Percentiles rank a stretch among this genome's conserved stretches.
These are phyloP conservation scores for Netelia melanura DNA, from an alignment of 2,888 invertebrate genomes.

Conservation along the genomic window DNA sequence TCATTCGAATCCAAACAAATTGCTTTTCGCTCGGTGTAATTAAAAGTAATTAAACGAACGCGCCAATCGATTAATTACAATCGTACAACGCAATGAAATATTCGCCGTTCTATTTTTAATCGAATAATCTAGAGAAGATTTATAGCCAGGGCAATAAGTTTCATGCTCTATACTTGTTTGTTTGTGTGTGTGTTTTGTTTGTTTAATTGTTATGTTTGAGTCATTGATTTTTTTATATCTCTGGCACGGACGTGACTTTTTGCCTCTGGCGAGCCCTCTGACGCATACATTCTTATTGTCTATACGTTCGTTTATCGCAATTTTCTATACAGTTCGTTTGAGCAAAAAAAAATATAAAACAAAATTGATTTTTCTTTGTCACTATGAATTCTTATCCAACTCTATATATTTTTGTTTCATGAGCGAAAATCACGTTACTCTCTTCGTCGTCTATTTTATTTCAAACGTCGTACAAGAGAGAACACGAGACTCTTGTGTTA, in stretches of 20 bases:
- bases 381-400: neutral
- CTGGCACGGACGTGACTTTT: neutral
- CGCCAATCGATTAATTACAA: too few relatives aligned
- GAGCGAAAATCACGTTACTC: neutral
- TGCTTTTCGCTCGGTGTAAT: too few relatives aligned
- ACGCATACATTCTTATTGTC: neutral
- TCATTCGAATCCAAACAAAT: too few relatives aligned
- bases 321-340: neutral
- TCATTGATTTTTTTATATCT: slow-evolving; percentile 16
- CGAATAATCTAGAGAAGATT: too few relatives aligned
- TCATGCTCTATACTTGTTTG: slow-evolving; percentile 13
- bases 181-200: neutral
- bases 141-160: neutral
- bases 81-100: too few relatives aligned
- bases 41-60: too few relatives aligned
- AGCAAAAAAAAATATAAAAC: neutral
- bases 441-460: slow-evolving; percentile 38
- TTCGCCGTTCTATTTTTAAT: too few relatives aligned
- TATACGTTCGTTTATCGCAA: neutral
- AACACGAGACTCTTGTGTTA: neutral
- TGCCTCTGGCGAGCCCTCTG: neutral
- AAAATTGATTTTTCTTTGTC: neutral
- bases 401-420: neutral
- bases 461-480: slow-evolving; percentile 9
- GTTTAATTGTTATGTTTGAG: neutral